Percentiles rank a stretch among this genome's conserved stretches.
Conservation (phyloP, 2,888 invertebrate species). For the Pseudococcus jackbeardsleyi region DNA sequence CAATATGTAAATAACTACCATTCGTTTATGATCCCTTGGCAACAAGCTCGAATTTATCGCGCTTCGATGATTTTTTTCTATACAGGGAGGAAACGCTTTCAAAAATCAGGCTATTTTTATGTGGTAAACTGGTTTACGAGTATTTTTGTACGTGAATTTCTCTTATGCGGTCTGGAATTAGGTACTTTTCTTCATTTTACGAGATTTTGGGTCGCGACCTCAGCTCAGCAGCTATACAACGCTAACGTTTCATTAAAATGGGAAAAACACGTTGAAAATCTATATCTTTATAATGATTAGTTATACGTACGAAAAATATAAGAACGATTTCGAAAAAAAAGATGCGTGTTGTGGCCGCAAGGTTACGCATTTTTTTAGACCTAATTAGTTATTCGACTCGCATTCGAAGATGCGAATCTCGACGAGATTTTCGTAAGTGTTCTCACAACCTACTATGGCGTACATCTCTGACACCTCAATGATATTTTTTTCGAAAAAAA, state of each 20-base stretch:
- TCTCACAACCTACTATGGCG: neutral
- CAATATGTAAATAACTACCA: constrained; percentile 31
- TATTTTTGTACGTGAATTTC: constrained; percentile 24
- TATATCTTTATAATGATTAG: constrained; percentile 30
- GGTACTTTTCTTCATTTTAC: neutral
- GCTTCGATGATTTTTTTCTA: constrained; percentile 30
- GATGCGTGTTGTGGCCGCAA: neutral
- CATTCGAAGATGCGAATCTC: neutral
- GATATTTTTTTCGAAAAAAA: too few relatives aligned
- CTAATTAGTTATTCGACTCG: constrained; percentile 31
- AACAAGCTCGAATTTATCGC: constrained; percentile 37
- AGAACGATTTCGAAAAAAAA: constrained; percentile 33
- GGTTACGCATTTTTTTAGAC: constrained; percentile 10
- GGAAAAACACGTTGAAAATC: constrained; percentile 12
- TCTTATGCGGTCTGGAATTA: constrained; percentile 18
- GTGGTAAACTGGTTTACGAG: neutral
- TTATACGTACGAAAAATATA: neutral
- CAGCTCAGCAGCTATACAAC: neutral
- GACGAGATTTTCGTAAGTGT: neutral
- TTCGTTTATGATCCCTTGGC: constrained; percentile 37
- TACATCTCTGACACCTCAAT: neutral
- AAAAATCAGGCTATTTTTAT: constrained; percentile 7
- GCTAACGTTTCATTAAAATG: constrained; percentile 40
- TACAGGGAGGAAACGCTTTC: constrained; percentile 1
- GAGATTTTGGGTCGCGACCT: constrained; percentile 48